phyloP scores from a whole-genome alignment of 2,797 vertebrate species.

The Mormyrops boulengeri region DNA sequence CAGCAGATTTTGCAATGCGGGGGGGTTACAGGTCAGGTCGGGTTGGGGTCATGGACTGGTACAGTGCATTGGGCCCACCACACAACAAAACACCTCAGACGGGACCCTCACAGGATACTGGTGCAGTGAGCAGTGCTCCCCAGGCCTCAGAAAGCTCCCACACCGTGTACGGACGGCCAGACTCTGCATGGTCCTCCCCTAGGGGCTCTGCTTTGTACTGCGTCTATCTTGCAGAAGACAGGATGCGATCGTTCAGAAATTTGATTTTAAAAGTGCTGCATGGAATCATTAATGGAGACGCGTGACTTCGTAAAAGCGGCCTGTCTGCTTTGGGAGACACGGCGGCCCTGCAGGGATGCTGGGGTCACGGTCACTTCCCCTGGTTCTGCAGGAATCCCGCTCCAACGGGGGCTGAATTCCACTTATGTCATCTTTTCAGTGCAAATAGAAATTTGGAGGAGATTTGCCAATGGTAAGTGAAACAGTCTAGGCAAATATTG shows the following conservation, averaged over 20 bases:
- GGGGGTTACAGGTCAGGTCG: not conserved
- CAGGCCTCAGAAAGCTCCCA: not conserved
- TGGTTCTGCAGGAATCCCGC: not conserved
- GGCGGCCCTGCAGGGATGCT: not conserved
- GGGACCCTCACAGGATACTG: not conserved
- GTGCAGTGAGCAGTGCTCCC: not conserved
- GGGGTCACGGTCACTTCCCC: not conserved
- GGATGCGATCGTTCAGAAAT: not conserved
- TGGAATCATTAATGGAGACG: not conserved
- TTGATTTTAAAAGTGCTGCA: not conserved
- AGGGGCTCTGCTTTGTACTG: not conserved
- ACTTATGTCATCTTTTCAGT: not conserved
- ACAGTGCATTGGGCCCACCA: not conserved
- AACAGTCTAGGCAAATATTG: not conserved
- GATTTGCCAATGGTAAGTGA: not conserved
- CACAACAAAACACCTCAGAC: not conserved
- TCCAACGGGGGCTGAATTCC: not conserved
- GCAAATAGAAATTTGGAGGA: not conserved
- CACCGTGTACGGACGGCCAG: not conserved
- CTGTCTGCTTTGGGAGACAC: not conserved
- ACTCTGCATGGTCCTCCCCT: not conserved
- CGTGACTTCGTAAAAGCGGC: not conserved
- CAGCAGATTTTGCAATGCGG: not conserved
- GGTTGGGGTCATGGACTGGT: not conserved
- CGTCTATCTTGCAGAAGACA: not conserved